Percentiles rank a stretch among this genome's conserved stretches.
phyloP scores from a whole-genome alignment of 35 echinoderm and acorn worm species.

The Strongylocentrotus purpuratus region DNA sequence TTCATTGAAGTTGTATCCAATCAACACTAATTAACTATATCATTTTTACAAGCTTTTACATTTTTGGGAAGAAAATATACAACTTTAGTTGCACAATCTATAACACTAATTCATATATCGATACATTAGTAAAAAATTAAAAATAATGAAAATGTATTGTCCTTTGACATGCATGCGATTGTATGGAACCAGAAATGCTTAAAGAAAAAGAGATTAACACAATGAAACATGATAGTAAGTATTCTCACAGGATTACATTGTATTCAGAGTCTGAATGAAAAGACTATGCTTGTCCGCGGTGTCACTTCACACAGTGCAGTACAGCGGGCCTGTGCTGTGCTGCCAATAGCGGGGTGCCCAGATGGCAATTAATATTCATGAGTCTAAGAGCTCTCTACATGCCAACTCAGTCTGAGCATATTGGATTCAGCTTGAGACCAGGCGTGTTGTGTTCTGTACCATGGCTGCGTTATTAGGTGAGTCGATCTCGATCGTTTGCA shows the following conservation, averaged over 20 bases:
- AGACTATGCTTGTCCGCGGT: background rate
- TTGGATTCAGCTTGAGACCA: background rate
- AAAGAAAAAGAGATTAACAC: too few species aligned
- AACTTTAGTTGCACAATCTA: too few species aligned
- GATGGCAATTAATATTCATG: constrained; percentile 44
- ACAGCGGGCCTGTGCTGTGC: background rate
- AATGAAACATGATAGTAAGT: too few species aligned
- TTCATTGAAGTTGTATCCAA: too few species aligned
- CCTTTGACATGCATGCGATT: background rate
- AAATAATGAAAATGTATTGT: too few species aligned
- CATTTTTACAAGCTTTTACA: too few species aligned
- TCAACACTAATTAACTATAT: too few species aligned
- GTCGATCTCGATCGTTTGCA: background rate
- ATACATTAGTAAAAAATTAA: too few species aligned
- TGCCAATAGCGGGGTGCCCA: background rate
- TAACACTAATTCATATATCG: too few species aligned
- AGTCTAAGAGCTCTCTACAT: background rate
- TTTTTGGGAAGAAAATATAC: too few species aligned
- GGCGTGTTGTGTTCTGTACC: background rate
- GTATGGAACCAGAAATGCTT: too few species aligned
- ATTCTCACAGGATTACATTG: background rate
- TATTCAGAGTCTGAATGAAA: background rate
- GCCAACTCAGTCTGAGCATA: constrained; percentile 15
- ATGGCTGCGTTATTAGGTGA: constrained; percentile 30
- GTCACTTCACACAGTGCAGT: background rate